Base-by-base conservation (phyloP, 2,888 invertebrate species). In the Tetanocera ferruginea region DNA sequence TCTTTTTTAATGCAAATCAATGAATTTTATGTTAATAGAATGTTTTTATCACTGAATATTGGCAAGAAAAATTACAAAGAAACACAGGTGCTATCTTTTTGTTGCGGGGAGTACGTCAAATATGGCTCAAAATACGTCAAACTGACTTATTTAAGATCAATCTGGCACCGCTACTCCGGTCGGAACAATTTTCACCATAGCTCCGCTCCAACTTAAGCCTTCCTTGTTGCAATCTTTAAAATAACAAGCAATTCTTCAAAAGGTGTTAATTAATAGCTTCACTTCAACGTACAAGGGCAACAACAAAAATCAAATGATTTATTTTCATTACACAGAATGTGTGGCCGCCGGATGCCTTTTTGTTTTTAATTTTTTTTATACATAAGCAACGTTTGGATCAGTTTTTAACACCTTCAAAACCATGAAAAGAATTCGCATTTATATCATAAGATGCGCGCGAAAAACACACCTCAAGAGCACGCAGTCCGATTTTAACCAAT, bases 231-330 rank as follows among this genome's bases (percentile, higher is more conserved):
- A 34, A 64, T 31, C 34, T 31, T 34, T n/a, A n/a, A 23, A 57
- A 64, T 25, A 25, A 70, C 57, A 31, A 28, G 57, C 31, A 55
- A 76, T 76, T 78, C 69, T 70, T 74, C 80, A 77, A 79, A 77
- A 72, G 78, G 80, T 80, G 80, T 78, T 80, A 80, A 80, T 80
- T 80, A 78, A 80, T 78, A 74, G 78, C 76, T 76, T 73, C 76
- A 57, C 57, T 17, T 14, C 57, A 71, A 71, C 71, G 11, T 43
- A n/a, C 60, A 73, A 57, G 14, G 17, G 19, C 72, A n/a, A 28
- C 69, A 31, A n/a, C 72, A n/a, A n/a, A n/a, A n/a, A n/a, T n/a
- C n/a, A 52, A 71, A 64, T 64, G 31, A 64, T 64, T 64, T 64
- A 64, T 64, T 28, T n/a, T 31, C 62, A 31, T n/a, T 64, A 31